Base-by-base conservation (phyloP, 2,113 vertebrate genomes). In the Pseudolaguvia tuberculata region DNA sequence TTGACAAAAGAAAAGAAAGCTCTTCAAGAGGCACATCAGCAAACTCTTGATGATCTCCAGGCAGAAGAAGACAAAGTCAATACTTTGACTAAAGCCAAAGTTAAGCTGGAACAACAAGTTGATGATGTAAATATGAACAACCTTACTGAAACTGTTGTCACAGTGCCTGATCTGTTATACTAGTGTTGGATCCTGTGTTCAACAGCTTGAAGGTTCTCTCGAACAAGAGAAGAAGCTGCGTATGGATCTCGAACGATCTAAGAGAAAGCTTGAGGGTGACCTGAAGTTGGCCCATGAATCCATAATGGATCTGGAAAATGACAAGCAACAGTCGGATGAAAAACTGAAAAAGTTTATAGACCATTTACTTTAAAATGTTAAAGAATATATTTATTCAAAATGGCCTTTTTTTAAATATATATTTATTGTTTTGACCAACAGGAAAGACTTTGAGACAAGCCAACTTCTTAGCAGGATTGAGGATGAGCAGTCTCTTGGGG, bases 151-250 rank as follows among this genome's bases (percentile, higher is more conserved):
- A 67, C 20, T 50, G 10, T 18, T 48, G 9, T 48, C 5, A 15
- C 42, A 23, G 20, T 55, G 31, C 7, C 42, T 9, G 18, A 53
- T 14, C 51, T 53, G 11, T 53, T n/a, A 31, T 29, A 10, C 14
- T 5, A 3, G 15, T 20, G 20, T 52, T 10, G 5, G 4, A 42
- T 66, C 57, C 23, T 76, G 55, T 69, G 10, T 17, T 58, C 9
- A 59, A n/a, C 39, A 87, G 79, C 65, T 83, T 15, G 81, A 89
- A 23, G 83, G 83, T 50, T 88, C 84, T 31, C 79, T 80, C 52
- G 84, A 91, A 63, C 75, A 88, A 79, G 86, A 88, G 79, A 89
- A 88, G 78, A 86, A 87, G 75, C 89, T 85, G 17, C 79, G 83
- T 1, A 73, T 73, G 0, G 88, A 91, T 70, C 86, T 83, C 5